phyloP scores from a whole-genome alignment of 2,797 vertebrate genomes.

The Chloroceryle inda region DNA sequence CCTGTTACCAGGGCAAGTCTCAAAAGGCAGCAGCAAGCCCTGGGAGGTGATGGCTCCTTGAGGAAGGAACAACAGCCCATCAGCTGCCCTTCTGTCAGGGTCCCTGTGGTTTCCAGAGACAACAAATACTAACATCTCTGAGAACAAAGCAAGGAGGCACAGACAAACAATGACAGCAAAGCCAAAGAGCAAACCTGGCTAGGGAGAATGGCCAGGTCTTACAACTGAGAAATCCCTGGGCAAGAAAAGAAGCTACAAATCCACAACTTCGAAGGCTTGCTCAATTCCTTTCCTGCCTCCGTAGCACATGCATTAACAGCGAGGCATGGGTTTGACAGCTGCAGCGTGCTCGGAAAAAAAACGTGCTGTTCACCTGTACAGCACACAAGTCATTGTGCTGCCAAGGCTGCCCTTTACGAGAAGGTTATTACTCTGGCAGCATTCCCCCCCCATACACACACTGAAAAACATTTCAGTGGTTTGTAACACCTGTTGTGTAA shows the following conservation, averaged over 20 bases:
- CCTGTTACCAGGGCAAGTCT: neutral
- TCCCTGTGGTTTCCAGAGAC: neutral
- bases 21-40: neutral
- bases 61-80: neutral
- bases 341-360: neutral
- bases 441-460: neutral
- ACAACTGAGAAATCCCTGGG: neutral
- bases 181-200: neutral
- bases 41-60: neutral
- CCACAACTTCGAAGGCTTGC: neutral
- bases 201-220: neutral
- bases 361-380: accelerated
- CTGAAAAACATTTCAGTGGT: neutral
- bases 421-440: neutral
- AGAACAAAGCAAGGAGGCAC: neutral
- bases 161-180: neutral
- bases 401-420: neutral
- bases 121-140: neutral
- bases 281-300: neutral
- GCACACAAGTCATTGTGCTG: neutral
- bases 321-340: neutral
- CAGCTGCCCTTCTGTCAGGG: neutral
- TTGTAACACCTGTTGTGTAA: neutral
- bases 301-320: neutral
- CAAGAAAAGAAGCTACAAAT: neutral